These are phyloP conservation scores for Pachymerium ferrugineum DNA, from an alignment of 2,888 invertebrate species.

Conservation along the genomic window DNA sequence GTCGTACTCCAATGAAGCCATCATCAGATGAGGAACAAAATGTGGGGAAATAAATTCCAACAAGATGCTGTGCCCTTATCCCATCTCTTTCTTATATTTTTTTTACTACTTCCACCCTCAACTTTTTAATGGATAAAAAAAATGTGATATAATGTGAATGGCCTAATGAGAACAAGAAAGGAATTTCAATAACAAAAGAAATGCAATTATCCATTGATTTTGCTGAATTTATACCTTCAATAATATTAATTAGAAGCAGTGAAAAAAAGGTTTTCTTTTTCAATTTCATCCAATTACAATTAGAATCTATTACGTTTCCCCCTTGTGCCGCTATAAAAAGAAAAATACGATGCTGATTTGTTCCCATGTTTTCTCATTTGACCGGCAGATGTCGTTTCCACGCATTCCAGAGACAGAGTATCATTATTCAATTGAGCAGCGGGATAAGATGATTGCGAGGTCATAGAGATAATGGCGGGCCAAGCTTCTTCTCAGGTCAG, in stretches of 20 bases:
- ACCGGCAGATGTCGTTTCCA: constrained; percentile 21
- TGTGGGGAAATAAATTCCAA: neutral
- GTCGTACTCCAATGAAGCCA: constrained; percentile 16
- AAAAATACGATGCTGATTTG: neutral
- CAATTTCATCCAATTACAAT: constrained; percentile 14
- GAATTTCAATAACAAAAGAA: constrained; percentile 17
- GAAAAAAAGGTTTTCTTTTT: too few relatives aligned
- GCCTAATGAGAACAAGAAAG: neutral
- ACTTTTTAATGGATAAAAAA: neutral
- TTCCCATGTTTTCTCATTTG: constrained; percentile 11
- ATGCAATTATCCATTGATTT: constrained; percentile 6
- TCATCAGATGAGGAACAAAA: constrained; percentile 7
- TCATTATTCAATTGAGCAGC: constrained; percentile 25
- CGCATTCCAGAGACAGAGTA: neutral
- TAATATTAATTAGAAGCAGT: too few relatives aligned
- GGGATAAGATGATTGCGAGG: constrained; percentile 24
- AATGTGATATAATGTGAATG: too few relatives aligned
- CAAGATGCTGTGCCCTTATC: neutral
- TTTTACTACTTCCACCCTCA: neutral
- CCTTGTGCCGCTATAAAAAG: too few relatives aligned
- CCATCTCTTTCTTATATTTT: neutral
- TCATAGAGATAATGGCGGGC: constrained; percentile 12
- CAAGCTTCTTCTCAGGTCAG: constrained; percentile 20
- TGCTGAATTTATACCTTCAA: constrained; percentile 18
- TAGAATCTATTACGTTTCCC: constrained; percentile 4